Conservation (phyloP, 2,888 invertebrate species). For the Temnothorax unifasciatus region DNA sequence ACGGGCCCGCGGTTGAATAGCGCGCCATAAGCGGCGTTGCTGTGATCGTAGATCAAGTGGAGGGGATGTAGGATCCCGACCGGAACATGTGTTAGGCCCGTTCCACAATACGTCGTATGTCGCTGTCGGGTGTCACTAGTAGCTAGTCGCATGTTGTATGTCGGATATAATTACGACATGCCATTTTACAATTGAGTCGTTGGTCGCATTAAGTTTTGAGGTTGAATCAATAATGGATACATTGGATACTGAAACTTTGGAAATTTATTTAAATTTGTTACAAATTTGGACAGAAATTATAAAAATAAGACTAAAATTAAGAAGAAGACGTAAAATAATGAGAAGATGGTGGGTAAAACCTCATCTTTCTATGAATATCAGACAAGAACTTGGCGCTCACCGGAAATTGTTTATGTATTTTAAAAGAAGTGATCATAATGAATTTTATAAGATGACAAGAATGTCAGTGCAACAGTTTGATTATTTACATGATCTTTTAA, state of each 20-base stretch:
- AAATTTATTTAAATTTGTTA: background rate
- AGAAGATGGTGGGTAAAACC: constrained; percentile 6
- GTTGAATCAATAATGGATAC: background rate
- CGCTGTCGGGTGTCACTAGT: too few species aligned
- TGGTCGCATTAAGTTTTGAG: background rate
- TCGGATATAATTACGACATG: background rate
- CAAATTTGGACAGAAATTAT: background rate
- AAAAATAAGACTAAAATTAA: background rate
- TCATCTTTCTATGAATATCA: background rate
- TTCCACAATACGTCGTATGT: background rate
- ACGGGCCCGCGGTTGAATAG: too few species aligned
- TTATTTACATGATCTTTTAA: background rate
- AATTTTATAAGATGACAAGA: background rate
- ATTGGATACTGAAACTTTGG: background rate
- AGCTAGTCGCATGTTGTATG: background rate
- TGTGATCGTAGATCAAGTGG: too few species aligned
- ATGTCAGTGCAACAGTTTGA: constrained; percentile 5
- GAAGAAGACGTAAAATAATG: background rate
- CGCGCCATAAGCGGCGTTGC: too few species aligned
- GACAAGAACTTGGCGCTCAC: background rate
- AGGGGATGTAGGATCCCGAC: too few species aligned
- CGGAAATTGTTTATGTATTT: background rate
- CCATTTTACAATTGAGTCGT: background rate
- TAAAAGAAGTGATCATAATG: background rate
- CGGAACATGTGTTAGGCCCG: background rate